Conservation (phyloP, 1,140 invertebrate genomes). For the Hylyphantes graminicola region DNA sequence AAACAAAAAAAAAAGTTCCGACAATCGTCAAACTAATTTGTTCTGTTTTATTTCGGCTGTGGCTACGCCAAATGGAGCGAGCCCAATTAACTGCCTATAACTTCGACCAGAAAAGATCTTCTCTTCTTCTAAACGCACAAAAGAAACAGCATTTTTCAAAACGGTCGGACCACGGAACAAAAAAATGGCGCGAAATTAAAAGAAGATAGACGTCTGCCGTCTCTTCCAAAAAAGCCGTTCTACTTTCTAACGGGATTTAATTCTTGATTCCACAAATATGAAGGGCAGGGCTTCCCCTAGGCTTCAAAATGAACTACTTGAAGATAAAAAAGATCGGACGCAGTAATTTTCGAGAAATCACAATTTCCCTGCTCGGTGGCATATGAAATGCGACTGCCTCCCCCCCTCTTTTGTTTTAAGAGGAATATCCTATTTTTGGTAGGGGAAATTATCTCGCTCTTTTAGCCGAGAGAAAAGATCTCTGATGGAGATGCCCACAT, state of each 20-base stretch:
- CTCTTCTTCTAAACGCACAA: conserved; percentile 19
- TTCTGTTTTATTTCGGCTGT: conserved; percentile 21
- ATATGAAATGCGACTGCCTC: conserved; percentile 42
- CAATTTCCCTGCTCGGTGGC: conserved; percentile 49
- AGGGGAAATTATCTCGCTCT: conserved; percentile 29
- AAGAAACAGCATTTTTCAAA: neutral
- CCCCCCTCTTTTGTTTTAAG: conserved; percentile 37
- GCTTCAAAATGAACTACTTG: conserved; percentile 25
- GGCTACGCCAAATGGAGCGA: conserved; percentile 50
- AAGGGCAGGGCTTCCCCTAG: conserved; percentile 36
- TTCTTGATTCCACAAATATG: conserved; percentile 32
- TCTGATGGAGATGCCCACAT: conserved; percentile 17
- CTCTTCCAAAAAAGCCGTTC: conserved; percentile 28
- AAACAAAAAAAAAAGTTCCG: too few relatives aligned
- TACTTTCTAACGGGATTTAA: conserved; percentile 34
- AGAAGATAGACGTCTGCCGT: conserved; percentile 23
- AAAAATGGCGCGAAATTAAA: conserved; percentile 30
- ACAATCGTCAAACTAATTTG: conserved; percentile 5
- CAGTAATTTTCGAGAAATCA: conserved; percentile 28
- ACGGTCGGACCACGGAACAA: conserved; percentile 13
- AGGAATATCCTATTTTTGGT: conserved; percentile 35
- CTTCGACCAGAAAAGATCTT: conserved; percentile 17
- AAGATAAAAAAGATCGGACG: neutral
- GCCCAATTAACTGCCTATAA: conserved; percentile 18
- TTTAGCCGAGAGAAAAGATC: conserved; percentile 34